phyloP scores from a whole-genome alignment of 2,113 vertebrate genomes.

The Onychostruthus taczanowskii region DNA sequence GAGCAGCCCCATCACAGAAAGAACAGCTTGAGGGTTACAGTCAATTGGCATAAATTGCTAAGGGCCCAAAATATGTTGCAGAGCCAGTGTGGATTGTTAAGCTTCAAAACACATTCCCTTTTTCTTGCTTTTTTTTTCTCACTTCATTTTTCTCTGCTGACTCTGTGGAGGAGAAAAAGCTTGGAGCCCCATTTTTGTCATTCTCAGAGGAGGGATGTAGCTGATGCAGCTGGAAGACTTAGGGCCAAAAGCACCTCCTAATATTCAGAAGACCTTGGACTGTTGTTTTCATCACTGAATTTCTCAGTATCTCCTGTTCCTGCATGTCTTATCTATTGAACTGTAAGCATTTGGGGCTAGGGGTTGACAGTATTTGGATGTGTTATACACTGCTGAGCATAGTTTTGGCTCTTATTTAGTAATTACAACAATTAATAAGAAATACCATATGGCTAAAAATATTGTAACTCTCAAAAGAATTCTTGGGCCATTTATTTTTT shows the following conservation, averaged over 20 bases:
- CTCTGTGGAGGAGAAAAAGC: background rate
- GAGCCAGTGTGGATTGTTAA: background rate
- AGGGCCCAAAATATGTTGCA: background rate
- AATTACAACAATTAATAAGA: conserved; percentile 34
- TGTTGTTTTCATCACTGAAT: background rate
- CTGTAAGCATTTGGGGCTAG: background rate
- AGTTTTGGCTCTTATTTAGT: conserved; percentile 6
- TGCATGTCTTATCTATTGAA: background rate
- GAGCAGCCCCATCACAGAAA: background rate
- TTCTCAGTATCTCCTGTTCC: background rate
- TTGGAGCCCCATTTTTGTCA: background rate
- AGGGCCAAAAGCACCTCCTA: background rate
- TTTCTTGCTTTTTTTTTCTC: background rate
- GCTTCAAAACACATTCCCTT: background rate
- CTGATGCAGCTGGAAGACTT: background rate
- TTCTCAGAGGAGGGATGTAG: background rate
- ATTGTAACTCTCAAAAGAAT: conserved; percentile 33
- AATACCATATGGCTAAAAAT: conserved; percentile 56
- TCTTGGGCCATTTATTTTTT: conserved; percentile 48
- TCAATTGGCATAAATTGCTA: conserved; percentile 17
- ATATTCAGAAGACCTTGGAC: background rate
- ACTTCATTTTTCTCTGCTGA: background rate
- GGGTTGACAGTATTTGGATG: background rate
- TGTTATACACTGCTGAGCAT: background rate
- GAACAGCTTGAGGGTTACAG: conserved; percentile 40